Percentiles rank a stretch among this genome's conserved stretches.
These are phyloP conservation scores for Zaprionus bogoriensis DNA, from an alignment of 2,888 invertebrate genomes.

Conservation along the genomic window DNA sequence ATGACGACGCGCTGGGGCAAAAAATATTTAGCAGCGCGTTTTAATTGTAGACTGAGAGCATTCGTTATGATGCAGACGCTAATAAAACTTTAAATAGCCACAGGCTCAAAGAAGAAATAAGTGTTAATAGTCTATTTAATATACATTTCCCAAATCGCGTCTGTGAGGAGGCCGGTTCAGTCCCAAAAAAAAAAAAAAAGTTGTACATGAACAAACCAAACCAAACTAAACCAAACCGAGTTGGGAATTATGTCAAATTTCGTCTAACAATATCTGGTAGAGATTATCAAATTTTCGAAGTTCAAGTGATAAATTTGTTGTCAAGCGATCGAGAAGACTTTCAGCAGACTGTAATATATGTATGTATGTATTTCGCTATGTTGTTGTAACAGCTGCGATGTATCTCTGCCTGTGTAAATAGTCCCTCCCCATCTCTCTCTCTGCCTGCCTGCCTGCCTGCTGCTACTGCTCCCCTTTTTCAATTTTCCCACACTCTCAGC, in stretches of 20 bases:
- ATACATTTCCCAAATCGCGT: constrained; percentile 13
- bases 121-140: constrained; percentile 29
- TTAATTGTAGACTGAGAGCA: constrained; percentile 54
- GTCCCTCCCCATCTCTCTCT: no score
- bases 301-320: neutral
- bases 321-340: neutral
- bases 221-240: no score
- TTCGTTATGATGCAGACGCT: constrained; percentile 53
- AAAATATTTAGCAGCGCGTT: constrained; percentile 45
- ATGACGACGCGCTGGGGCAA: constrained; percentile 49
- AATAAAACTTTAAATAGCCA: constrained; percentile 58
- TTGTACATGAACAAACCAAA: no score
- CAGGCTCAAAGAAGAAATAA: constrained; percentile 3
- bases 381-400: no score
- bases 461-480: constrained; percentile 16
- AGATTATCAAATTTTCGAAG: neutral
- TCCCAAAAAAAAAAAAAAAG: no score
- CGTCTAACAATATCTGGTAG: neutral
- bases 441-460: no score
- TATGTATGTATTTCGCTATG: no score
- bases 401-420: no score
- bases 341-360: neutral
- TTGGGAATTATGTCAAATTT: neutral
- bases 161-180: neutral
- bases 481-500: constrained; percentile 16